Conservation (phyloP, 2,888 invertebrate species). For the Tubulanus polymorphus region DNA sequence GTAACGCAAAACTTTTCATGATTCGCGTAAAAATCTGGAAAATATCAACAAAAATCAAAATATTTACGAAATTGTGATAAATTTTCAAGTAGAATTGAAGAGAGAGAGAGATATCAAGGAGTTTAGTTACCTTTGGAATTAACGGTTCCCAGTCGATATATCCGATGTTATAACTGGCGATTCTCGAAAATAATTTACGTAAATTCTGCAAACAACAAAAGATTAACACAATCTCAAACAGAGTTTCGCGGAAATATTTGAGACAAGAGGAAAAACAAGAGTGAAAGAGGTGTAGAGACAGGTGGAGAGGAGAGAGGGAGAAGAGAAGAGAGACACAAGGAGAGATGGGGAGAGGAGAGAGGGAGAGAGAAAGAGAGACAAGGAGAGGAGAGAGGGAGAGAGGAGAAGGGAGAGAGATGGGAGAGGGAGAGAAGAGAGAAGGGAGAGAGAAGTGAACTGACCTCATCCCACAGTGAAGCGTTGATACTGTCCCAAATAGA, state of each 20-base stretch:
- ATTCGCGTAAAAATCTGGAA: slow-evolving; percentile 57
- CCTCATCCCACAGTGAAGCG: slow-evolving; percentile 66
- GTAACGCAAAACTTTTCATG: slow-evolving; percentile 70
- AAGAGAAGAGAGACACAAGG: too few relatives aligned
- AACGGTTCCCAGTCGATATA: slow-evolving; percentile 84
- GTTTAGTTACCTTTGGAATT: slow-evolving; percentile 61
- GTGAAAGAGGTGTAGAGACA: too few relatives aligned
- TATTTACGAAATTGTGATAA: too few relatives aligned
- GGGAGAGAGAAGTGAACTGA: slow-evolving; percentile 42
- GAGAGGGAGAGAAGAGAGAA: not conserved
- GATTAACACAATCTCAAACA: slow-evolving; percentile 14
- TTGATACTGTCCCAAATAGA: slow-evolving; percentile 74
- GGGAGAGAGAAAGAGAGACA: too few relatives aligned
- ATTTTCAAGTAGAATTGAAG: slow-evolving; percentile 7
- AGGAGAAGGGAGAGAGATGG: slow-evolving; percentile 1
- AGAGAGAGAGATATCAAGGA: too few relatives aligned
- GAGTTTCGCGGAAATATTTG: too few relatives aligned
- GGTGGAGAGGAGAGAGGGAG: too few relatives aligned
- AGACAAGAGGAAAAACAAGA: too few relatives aligned
- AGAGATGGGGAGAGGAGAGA: too few relatives aligned
- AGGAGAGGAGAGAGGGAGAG: too few relatives aligned
- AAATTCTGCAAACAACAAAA: slow-evolving; percentile 58
- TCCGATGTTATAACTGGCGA: slow-evolving; percentile 73
- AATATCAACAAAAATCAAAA: slow-evolving; percentile 6
- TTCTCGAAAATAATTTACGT: slow-evolving; percentile 68